These are phyloP conservation scores for Motacilla alba DNA, from an alignment of 2,113 vertebrate genomes.

Conservation along the genomic window DNA sequence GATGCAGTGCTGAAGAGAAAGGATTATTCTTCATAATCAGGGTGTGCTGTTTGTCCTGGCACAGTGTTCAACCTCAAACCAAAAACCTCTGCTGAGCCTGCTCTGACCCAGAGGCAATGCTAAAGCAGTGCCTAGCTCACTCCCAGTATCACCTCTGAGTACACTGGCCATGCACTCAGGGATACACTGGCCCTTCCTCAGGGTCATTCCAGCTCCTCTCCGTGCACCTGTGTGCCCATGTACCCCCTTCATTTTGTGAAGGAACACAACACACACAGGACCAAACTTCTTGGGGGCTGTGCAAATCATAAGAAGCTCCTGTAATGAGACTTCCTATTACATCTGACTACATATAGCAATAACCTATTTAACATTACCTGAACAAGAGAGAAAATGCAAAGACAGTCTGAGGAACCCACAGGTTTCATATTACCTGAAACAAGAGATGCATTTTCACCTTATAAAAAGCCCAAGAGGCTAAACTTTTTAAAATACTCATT, in stretches of 20 bases:
- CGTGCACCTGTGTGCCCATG: rapidly evolving
- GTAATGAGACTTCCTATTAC: not conserved
- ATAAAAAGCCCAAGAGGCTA: not conserved
- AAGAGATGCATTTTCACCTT: not conserved
- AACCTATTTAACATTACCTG: not conserved
- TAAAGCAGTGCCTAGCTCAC: not conserved
- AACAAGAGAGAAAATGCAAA: not conserved
- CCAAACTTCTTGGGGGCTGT: not conserved
- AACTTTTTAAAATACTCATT: not conserved
- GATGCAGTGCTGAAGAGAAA: not conserved
- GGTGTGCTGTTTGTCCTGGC: not conserved
- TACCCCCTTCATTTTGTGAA: not conserved
- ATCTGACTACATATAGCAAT: not conserved
- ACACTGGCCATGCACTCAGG: too few relatives aligned
- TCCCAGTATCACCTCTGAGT: rapidly evolving
- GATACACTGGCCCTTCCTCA: not conserved
- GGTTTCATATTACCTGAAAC: not conserved
- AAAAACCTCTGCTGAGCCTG: not conserved
- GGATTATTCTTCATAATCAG: not conserved
- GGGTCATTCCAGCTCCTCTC: not conserved
- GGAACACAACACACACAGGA: not conserved
- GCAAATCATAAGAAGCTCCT: not conserved
- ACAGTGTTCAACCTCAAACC: not conserved
- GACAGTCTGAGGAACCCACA: not conserved
- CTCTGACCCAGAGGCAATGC: not conserved